Conservation (phyloP, 2,888 invertebrate genomes). For the Agrochola circellaris region DNA sequence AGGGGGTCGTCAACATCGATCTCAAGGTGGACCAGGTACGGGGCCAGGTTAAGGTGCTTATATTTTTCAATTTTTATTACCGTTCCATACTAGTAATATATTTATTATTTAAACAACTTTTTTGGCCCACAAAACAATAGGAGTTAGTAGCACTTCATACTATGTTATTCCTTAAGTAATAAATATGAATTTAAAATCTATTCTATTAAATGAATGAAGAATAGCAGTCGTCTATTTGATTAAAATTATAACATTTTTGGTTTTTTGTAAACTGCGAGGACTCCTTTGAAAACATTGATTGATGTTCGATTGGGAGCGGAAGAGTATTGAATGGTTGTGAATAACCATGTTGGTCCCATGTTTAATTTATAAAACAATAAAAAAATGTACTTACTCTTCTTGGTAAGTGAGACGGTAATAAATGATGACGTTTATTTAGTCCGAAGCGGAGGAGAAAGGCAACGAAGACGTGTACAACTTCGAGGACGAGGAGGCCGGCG, state of each 20-base stretch:
- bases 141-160: neutral
- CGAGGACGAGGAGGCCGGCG: constrained; percentile 90
- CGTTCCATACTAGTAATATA: neutral
- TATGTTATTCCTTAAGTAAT: too few relatives aligned
- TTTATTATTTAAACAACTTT: neutral
- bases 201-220: neutral
- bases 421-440: constrained; percentile 14
- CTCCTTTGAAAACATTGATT: neutral
- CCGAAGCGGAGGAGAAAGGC: constrained; percentile 78
- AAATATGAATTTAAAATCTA: neutral
- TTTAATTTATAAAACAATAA: too few relatives aligned
- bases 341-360: neutral
- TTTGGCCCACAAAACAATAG: neutral
- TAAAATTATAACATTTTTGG: neutral
- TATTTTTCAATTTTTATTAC: neutral
- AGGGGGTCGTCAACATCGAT: constrained; percentile 85
- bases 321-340: neutral
- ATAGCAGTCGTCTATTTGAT: neutral
- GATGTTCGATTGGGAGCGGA: neutral
- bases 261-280: neutral
- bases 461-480: constrained; percentile 93
- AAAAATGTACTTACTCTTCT: neutral
- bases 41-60: constrained; percentile 59
- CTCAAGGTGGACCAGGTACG: constrained; percentile 77
- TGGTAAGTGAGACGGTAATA: neutral